Conservation (phyloP, 2,888 invertebrate species). For the Cecidostiba fungosa region DNA sequence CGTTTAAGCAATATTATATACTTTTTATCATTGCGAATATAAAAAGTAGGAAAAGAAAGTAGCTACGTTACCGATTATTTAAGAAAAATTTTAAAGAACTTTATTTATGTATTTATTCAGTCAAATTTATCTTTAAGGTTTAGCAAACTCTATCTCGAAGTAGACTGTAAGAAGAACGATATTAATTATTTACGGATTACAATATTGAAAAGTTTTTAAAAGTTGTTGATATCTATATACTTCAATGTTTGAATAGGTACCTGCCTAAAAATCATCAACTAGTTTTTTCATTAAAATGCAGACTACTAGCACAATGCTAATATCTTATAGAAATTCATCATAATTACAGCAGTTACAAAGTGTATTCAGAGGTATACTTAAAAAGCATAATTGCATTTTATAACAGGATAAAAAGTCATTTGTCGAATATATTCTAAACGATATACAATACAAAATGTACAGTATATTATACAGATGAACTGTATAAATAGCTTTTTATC, state of each 20-base stretch:
- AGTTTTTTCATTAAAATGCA: background rate
- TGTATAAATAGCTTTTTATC: constrained; percentile 8
- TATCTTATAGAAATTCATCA: background rate
- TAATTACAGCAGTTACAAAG: background rate
- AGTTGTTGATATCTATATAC: background rate
- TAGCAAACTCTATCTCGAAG: constrained; percentile 6
- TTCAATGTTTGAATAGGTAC: background rate
- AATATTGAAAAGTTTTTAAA: background rate
- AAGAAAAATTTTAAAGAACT: background rate
- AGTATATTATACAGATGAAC: background rate
- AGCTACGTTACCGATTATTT: background rate
- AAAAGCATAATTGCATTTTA: constrained; percentile 11
- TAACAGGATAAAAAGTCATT: background rate
- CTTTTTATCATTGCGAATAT: background rate
- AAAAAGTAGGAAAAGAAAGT: background rate
- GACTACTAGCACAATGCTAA: background rate
- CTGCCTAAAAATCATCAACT: background rate
- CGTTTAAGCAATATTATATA: constrained; percentile 14
- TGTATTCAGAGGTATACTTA: constrained; percentile 4
- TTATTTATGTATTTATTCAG: constrained; percentile 15
- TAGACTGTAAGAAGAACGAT: background rate
- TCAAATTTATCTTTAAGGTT: constrained; percentile 4
- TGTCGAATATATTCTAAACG: background rate
- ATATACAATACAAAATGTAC: background rate
- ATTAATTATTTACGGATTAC: background rate